Base-by-base conservation (phyloP, 1,140 invertebrate genomes). In the Trichomalopsis sarcophagae region DNA sequence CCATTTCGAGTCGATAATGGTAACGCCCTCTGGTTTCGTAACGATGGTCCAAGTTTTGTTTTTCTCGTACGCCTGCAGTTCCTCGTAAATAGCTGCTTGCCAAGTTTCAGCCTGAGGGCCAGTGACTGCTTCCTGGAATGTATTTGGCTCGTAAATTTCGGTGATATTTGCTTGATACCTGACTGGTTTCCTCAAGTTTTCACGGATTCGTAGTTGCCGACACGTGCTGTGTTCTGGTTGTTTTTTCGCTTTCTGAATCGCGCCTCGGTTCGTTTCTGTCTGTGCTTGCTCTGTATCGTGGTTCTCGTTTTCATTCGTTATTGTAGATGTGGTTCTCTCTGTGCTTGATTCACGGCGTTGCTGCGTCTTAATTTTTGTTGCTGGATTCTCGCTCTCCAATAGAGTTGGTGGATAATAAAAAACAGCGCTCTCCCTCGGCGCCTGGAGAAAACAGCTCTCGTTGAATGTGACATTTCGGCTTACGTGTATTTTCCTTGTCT, bases 31-130 rank as follows among this genome's bases (percentile, higher is more conserved):
- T 3, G 85, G 88, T 75, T 82, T 76, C 2, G 85, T 74, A 6
- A 90, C 87, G 0, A 92, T 3, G 21, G 74, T 71, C 90, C 90
- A 93, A 21, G 90, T 91, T 1, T 89, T 62, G 83, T 93, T 93
- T 73, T 90, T 88, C 7, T 87, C 33, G 2, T 89, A 84, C 6
- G 89, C 77, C 1, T 84, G 11, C 5, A 93, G 86, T 87, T 92
- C 91, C 7, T 92, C 88, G 1, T 88, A 23, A 14, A 92, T 93
- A 0, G 92, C 92, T 30, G 55, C n/a, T 44, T 68, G 77, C 89
- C 90, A 91, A 17, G 81, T 44, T 2, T 87, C 76, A 0, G 66
- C 69, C 27, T 90, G 75, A 13, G 81, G 69, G 11, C 88, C 84
- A 9, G 71, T 33, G 0, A 89, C 30, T 33, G 88, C 88, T 77